These are phyloP conservation scores for Therioaphis trifolii DNA, from an alignment of 2,888 invertebrate species.

Conservation along the genomic window DNA sequence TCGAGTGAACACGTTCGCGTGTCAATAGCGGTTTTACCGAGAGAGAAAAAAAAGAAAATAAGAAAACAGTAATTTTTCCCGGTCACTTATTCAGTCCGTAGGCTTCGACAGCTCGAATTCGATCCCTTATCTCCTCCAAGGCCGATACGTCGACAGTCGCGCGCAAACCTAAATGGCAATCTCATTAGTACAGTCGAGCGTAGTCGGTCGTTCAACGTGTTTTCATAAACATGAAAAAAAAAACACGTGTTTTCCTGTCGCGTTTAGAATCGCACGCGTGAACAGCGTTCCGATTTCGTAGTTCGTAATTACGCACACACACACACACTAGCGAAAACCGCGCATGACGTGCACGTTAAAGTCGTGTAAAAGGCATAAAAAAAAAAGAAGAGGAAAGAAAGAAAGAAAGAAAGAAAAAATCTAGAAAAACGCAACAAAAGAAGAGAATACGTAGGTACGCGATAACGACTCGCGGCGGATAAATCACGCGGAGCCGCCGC, in stretches of 20 bases:
- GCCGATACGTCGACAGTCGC: too few relatives aligned
- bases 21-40: too few relatives aligned
- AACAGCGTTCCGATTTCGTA: too few relatives aligned
- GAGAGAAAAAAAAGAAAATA: not conserved
- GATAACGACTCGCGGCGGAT: constrained; percentile 8
- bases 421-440: not conserved
- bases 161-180: too few relatives aligned
- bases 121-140: not conserved
- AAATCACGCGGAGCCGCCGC: constrained; percentile 49
- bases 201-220: too few relatives aligned
- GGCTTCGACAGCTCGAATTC: not conserved
- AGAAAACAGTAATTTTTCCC: not conserved
- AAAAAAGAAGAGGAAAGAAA: not conserved
- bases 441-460: not conserved
- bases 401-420: not conserved
- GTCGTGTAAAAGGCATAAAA: not conserved
- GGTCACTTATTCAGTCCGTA: not conserved
- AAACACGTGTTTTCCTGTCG: not conserved
- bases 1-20: too few relatives aligned
- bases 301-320: not conserved
- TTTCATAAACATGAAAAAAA: not conserved
- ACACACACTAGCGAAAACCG: not conserved
- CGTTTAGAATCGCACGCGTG: too few relatives aligned
- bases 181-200: too few relatives aligned
- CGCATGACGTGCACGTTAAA: not conserved